phyloP scores from a whole-genome alignment of 2,797 vertebrate genomes.

The Amphiprion clarkii region DNA sequence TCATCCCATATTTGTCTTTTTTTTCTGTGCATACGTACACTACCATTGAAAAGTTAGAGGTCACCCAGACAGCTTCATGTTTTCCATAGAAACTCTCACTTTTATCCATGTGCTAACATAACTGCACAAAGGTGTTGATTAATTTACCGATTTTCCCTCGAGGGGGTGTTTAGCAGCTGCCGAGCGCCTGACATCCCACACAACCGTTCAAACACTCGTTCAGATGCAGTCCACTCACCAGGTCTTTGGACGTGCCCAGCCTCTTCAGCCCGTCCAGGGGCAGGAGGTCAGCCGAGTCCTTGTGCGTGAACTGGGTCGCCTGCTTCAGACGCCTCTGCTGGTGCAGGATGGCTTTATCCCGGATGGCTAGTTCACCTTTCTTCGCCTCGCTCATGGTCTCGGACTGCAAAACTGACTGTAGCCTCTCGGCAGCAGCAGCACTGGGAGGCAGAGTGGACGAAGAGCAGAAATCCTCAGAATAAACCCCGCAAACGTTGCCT shows the following conservation, averaged over 20 bases:
- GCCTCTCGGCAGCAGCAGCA: slow-evolving; percentile 40
- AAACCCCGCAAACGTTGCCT: slow-evolving; percentile 27
- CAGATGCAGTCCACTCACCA: slow-evolving; percentile 87
- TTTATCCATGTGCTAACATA: too few relatives aligned
- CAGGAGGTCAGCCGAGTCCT: slow-evolving; percentile 97
- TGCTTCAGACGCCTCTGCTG: slow-evolving; percentile 95
- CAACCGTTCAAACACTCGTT: not conserved
- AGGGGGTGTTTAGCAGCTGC: too few relatives aligned
- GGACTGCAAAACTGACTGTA: slow-evolving; percentile 14
- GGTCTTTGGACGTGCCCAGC: slow-evolving; percentile 94
- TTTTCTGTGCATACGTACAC: too few relatives aligned
- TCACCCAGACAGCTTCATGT: too few relatives aligned
- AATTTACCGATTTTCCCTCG: too few relatives aligned
- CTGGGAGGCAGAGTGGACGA: slow-evolving; percentile 1
- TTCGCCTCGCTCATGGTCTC: slow-evolving; percentile 85
- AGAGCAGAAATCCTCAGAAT: slow-evolving; percentile 33
- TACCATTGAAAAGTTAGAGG: too few relatives aligned
- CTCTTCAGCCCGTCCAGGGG: slow-evolving; percentile 95
- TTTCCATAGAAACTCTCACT: too few relatives aligned
- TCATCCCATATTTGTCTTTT: too few relatives aligned
- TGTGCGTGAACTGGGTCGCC: slow-evolving; percentile 95
- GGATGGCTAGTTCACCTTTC: slow-evolving; percentile 87
- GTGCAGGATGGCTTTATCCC: slow-evolving; percentile 91
- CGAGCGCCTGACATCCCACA: not conserved
- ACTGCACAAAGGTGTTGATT: too few relatives aligned